Evolutionary conservation across 2,113 vertebrate species (phyloP).

Genomic region (Hippocampus guttulatus): DNA sequence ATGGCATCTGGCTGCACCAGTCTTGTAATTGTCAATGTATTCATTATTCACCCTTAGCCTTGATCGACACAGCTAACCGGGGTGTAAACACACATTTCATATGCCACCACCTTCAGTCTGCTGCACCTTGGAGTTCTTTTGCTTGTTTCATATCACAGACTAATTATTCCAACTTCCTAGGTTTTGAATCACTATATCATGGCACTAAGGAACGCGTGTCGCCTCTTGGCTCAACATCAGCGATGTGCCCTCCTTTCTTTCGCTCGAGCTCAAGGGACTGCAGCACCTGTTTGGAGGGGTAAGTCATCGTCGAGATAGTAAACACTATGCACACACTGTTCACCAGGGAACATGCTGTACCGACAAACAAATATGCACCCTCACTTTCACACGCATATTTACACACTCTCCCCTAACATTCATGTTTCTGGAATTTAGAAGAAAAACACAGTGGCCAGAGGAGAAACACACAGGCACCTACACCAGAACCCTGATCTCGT

Average conservation of each 20-base stretch:
- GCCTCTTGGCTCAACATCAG: constrained; percentile 53
- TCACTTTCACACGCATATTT: too few species aligned
- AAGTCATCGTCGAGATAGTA: not conserved
- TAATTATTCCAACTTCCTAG: not conserved
- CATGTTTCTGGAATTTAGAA: too few species aligned
- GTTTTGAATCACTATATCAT: constrained; percentile 43
- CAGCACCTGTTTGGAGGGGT: constrained; percentile 47
- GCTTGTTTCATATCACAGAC: not conserved
- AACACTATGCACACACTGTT: too few species aligned
- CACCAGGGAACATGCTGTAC: too few species aligned
- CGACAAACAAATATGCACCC: not conserved
- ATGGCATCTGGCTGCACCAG: not conserved
- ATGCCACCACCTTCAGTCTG: not conserved
- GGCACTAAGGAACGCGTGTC: constrained; percentile 63
- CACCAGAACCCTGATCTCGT: too few species aligned
- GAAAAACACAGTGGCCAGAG: too few species aligned
- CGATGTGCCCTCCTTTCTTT: constrained; percentile 42
- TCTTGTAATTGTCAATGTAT: not conserved
- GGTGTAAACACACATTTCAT: not conserved
- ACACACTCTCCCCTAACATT: too few species aligned
- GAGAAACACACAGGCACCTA: too few species aligned
- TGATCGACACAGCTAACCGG: not conserved
- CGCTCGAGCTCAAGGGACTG: constrained; percentile 61
- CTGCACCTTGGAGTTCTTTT: not conserved
- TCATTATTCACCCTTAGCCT: not conserved